Evolutionary conservation across 2,113 vertebrate genomes (phyloP).

Genomic region (Zapus hudsonius): DNA sequence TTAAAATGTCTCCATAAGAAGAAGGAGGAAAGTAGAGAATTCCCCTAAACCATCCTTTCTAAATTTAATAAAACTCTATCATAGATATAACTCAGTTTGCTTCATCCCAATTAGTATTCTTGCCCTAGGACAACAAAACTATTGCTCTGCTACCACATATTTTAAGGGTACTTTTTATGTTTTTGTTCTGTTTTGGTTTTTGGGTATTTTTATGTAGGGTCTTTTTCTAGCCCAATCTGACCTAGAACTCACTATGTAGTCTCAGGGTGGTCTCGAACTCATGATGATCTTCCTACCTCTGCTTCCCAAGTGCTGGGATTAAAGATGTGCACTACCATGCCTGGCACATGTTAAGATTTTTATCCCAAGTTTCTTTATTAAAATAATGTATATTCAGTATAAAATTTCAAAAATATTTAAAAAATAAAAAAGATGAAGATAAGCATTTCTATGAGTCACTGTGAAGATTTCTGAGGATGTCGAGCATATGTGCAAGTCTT

Average conservation of each 20-base stretch:
- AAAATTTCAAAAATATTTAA: slow-evolving; percentile 22
- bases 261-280: too few relatives aligned
- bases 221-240: too few relatives aligned
- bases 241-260: too few relatives aligned
- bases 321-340: too few relatives aligned
- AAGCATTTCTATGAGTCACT: background rate
- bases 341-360: background rate
- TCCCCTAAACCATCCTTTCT: background rate
- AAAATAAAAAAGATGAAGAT: slow-evolving; percentile 38
- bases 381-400: background rate
- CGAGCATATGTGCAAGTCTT: background rate
- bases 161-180: background rate
- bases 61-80: background rate
- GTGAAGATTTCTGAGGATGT: background rate
- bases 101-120: background rate
- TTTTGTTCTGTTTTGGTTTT: background rate
- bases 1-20: background rate
- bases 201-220: too few relatives aligned
- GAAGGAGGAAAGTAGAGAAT: background rate
- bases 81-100: background rate
- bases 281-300: too few relatives aligned
- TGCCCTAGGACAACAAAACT: background rate
- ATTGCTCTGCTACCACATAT: slow-evolving; percentile 7
- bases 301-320: too few relatives aligned
- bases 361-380: background rate